Evolutionary conservation across 1,140 invertebrate species (phyloP).

Genomic region (Solenopsis fugax): DNA sequence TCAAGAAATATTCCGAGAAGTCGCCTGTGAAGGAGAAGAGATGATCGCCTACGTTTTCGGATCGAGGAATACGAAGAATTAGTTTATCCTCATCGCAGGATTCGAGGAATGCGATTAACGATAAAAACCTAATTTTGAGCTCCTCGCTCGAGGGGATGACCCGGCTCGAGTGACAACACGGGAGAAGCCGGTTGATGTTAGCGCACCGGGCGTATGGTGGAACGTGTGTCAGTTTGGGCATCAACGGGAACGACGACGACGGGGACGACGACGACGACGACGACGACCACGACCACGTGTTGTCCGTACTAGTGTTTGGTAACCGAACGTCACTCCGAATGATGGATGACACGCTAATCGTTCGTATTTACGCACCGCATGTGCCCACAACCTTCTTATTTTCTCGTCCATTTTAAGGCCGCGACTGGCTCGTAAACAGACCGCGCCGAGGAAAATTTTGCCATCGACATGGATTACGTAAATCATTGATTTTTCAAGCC

Average conservation of each 20-base stretch:
- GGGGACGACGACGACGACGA: constrained; percentile 54
- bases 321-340: constrained; percentile 75
- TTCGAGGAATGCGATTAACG: constrained; percentile 72
- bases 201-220: constrained; percentile 17
- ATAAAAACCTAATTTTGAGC: constrained; percentile 73
- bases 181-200: constrained; percentile 30
- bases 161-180: constrained; percentile 53
- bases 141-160: constrained; percentile 38
- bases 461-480: constrained; percentile 32
- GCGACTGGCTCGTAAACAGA: constrained; percentile 46
- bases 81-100: constrained; percentile 66
- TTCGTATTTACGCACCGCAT: constrained; percentile 79
- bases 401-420: constrained; percentile 50
- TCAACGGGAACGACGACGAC: constrained; percentile 34
- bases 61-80: constrained; percentile 44
- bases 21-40: not conserved
- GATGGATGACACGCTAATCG: constrained; percentile 82
- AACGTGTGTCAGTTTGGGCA: constrained; percentile 41
- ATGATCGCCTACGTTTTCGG: not conserved
- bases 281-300: constrained; percentile 64
- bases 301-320: constrained; percentile 75
- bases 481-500: constrained; percentile 22
- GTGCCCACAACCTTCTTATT: constrained; percentile 70
- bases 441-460: not conserved
- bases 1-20: not conserved